Evolutionary conservation across 1,140 invertebrate genomes (phyloP).

Genomic region (Saxidomus purpurata): DNA sequence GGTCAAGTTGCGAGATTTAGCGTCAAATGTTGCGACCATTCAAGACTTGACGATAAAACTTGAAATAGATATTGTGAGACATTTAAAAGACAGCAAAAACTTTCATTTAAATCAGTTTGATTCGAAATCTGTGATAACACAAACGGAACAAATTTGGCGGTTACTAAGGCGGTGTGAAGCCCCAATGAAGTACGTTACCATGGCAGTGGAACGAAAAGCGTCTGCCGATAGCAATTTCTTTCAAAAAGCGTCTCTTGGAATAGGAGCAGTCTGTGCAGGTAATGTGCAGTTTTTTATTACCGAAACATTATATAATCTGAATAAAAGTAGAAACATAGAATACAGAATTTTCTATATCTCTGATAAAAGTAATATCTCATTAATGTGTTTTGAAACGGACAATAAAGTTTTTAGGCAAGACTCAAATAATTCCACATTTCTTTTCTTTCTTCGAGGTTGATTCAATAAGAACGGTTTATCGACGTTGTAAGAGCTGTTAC

Average conservation of each 20-base stretch:
- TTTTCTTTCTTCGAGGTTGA: too few relatives aligned
- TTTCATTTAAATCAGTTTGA: conserved; percentile 48
- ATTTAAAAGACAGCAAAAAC: conserved; percentile 31
- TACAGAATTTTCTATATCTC: too few relatives aligned
- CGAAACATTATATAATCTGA: too few relatives aligned
- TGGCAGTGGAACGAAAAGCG: conserved; percentile 56
- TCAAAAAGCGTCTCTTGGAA: conserved; percentile 47
- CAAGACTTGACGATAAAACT: conserved; percentile 56
- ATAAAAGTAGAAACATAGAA: too few relatives aligned
- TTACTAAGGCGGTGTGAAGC: conserved; percentile 32
- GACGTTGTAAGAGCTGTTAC: too few relatives aligned
- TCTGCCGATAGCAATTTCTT: conserved; percentile 48
- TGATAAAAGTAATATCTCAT: too few relatives aligned
- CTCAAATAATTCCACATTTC: too few relatives aligned
- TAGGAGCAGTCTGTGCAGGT: conserved; percentile 63
- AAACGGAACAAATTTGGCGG: conserved; percentile 63
- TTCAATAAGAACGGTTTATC: too few relatives aligned
- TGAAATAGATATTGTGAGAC: conserved; percentile 41
- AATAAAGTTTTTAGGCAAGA: too few relatives aligned
- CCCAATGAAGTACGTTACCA: conserved; percentile 41
- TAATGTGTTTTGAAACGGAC: too few relatives aligned
- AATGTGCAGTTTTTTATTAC: neutral
- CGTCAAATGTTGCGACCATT: conserved; percentile 23
- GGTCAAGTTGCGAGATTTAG: conserved; percentile 48
- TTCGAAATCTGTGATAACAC: conserved; percentile 55